phyloP scores from a whole-genome alignment of 2,888 invertebrate species.

The Masnerella sp. region DNA sequence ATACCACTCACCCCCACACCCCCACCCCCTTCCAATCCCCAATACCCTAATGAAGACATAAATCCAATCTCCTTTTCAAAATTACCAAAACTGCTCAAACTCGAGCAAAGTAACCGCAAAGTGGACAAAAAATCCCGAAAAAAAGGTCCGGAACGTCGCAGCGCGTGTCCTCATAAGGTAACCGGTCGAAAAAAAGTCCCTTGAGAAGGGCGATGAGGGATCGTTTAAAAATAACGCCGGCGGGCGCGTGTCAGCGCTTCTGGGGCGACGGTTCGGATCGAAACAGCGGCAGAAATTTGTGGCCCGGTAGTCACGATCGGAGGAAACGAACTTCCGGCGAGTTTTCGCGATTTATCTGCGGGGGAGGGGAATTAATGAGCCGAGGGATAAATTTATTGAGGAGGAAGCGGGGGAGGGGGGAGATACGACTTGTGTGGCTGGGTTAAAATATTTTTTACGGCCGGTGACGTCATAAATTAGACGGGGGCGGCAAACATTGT shows the following conservation, averaged over 20 bases:
- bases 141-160: background rate
- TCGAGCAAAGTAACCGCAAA: too few species aligned
- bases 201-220: slow-evolving; percentile 37
- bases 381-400: too few species aligned
- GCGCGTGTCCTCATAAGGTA: slow-evolving; percentile 52
- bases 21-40: too few species aligned
- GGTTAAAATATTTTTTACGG: slow-evolving; percentile 23
- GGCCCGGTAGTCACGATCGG: slow-evolving; percentile 36
- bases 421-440: slow-evolving; percentile 20
- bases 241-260: slow-evolving; percentile 47
- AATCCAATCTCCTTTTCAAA: background rate
- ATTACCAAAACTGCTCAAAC: too few species aligned
- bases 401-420: background rate
- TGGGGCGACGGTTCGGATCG: slow-evolving; percentile 5
- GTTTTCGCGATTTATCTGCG: slow-evolving; percentile 20
- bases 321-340: slow-evolving; percentile 52
- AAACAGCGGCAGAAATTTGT: slow-evolving; percentile 33
- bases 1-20: too few species aligned
- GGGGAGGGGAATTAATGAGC: slow-evolving; percentile 9
- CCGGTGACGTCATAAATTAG: slow-evolving; percentile 47
- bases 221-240: slow-evolving; percentile 40
- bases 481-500: slow-evolving; percentile 20
- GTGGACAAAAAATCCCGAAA: background rate
- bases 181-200: slow-evolving; percentile 45
- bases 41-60: too few species aligned